phyloP scores from a whole-genome alignment of 2,113 vertebrate genomes.

The Petrocephalus microphthalmus region DNA sequence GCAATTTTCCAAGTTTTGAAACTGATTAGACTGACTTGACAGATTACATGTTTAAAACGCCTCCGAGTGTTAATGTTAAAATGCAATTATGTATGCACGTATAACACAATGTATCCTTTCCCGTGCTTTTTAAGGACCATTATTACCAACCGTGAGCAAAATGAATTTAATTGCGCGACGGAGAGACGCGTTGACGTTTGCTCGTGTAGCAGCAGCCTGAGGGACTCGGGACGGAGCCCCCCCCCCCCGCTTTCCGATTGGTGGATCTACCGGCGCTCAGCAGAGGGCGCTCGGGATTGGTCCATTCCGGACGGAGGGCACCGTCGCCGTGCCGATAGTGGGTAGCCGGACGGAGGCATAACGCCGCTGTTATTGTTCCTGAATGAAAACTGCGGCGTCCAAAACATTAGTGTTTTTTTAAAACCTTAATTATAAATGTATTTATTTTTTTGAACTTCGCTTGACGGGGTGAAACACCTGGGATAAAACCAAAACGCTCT shows the following conservation, averaged over 20 bases:
- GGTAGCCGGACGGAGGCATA: conserved; percentile 48
- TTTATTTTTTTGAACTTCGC: conserved; percentile 2
- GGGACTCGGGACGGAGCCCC: conserved; percentile 13
- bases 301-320: conserved; percentile 29
- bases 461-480: conserved; percentile 22
- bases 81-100: not conserved
- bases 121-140: not conserved
- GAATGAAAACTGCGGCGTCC: conserved; percentile 48
- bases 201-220: not conserved
- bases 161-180: conserved; percentile 4
- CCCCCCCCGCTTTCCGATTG: conserved; percentile 46
- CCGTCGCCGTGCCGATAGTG: conserved; percentile 54
- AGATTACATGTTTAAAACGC: not conserved
- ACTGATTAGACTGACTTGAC: not conserved
- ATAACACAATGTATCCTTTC: too few species aligned
- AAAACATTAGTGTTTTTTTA: conserved; percentile 27
- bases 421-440: conserved; percentile 18
- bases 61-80: not conserved
- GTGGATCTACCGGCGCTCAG: conserved; percentile 40
- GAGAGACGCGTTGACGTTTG: not conserved
- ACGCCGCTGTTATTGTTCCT: conserved; percentile 53
- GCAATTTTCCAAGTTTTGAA: not conserved
- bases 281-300: conserved; percentile 46
- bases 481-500: conserved; percentile 31
- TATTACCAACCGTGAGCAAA: not conserved